Evolutionary conservation across 2,888 invertebrate species (phyloP).

Genomic region (Gandaritis pyraliata): DNA sequence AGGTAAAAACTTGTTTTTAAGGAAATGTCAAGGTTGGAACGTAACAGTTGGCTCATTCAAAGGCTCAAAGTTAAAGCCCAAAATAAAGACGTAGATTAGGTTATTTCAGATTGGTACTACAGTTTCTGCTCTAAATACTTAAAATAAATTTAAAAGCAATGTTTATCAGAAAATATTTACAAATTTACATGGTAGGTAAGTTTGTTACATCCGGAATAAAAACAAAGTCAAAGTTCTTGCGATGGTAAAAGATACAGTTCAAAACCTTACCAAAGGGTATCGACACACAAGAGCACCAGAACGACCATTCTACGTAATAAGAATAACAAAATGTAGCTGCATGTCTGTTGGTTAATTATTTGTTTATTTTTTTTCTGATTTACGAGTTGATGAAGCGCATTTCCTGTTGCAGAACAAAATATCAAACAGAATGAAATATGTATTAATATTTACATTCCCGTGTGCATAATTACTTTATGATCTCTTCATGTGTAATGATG

Average conservation of each 20-base stretch:
- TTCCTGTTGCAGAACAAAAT: conserved; percentile 35
- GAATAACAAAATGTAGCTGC: conserved; percentile 25
- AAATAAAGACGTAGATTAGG: background rate
- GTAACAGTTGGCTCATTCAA: conserved; percentile 7
- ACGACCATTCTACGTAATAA: conserved; percentile 33
- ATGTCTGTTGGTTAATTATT: conserved; percentile 32
- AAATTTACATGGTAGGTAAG: conserved; percentile 21
- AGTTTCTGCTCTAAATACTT: too few species aligned
- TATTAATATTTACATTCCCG: background rate
- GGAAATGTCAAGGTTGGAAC: conserved; percentile 46
- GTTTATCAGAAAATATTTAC: too few species aligned
- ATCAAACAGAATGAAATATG: conserved; percentile 10
- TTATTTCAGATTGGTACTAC: too few species aligned
- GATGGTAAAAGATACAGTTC: conserved; percentile 25
- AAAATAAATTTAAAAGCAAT: too few species aligned
- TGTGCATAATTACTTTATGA: conserved; percentile 1
- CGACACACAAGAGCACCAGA: conserved; percentile 29
- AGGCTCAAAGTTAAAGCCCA: background rate
- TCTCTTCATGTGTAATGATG: too few species aligned
- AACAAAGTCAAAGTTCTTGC: conserved; percentile 21
- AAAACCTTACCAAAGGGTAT: conserved; percentile 37
- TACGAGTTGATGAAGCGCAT: conserved; percentile 37
- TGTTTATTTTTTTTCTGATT: conserved; percentile 39
- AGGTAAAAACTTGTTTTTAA: conserved; percentile 32
- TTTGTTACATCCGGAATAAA: conserved; percentile 27